These are phyloP conservation scores for Xerus inauris DNA, from an alignment of 2,113 vertebrate species.

Conservation along the genomic window DNA sequence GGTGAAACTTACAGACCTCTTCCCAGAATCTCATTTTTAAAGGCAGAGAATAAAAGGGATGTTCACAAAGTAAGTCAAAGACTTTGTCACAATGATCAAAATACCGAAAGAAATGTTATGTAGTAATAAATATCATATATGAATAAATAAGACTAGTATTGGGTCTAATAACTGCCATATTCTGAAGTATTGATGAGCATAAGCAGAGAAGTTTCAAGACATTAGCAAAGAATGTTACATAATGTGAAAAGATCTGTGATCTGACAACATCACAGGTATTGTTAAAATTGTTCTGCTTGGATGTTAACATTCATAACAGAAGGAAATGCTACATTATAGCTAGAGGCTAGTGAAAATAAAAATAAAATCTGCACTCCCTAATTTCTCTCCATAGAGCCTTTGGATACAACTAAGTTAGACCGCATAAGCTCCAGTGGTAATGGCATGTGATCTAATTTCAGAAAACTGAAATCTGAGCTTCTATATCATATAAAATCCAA, in stretches of 20 bases:
- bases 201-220: neutral
- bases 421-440: too few relatives aligned
- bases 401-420: neutral
- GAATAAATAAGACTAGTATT: neutral
- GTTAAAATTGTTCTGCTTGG: neutral
- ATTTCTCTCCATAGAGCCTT: neutral
- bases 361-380: neutral
- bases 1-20: neutral
- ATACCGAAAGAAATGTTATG: neutral
- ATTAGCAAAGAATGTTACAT: neutral
- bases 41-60: neutral
- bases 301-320: neutral
- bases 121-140: neutral
- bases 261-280: neutral
- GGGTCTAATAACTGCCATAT: neutral
- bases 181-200: neutral
- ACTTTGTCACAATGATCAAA: neutral
- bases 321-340: neutral
- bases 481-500: neutral
- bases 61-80: neutral
- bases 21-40: neutral
- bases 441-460: neutral
- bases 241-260: neutral
- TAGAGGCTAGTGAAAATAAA: neutral
- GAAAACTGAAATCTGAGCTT: neutral